phyloP scores from a whole-genome alignment of 2,888 invertebrate genomes.

The Allolobophora icterica region DNA sequence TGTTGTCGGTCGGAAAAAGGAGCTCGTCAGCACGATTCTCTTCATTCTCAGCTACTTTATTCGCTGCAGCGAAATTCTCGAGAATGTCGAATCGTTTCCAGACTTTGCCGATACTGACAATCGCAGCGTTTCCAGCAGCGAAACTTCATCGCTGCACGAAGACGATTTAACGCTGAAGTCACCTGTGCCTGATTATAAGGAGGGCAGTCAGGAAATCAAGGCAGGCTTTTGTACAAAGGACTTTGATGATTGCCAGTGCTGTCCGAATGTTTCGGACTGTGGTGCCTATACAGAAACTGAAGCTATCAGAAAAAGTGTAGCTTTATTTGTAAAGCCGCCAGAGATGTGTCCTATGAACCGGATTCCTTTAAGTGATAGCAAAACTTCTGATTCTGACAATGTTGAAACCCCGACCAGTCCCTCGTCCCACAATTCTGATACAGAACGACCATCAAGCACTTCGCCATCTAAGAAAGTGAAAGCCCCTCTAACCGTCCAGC shows the following conservation, averaged over 20 bases:
- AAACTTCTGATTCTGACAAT: neutral
- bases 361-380: neutral
- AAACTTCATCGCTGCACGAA: neutral
- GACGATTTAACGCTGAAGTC: neutral
- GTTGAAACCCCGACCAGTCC: neutral
- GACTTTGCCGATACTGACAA: constrained; percentile 1
- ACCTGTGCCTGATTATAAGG: neutral
- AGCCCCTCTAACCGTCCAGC: neutral
- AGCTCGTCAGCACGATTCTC: constrained; percentile 77
- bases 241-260: neutral
- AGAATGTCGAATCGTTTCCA: constrained; percentile 49
- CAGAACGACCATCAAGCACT: neutral
- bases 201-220: neutral
- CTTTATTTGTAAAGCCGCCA: neutral
- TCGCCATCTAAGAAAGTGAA: neutral
- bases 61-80: constrained; percentile 76
- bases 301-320: neutral
- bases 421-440: neutral
- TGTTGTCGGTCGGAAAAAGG: constrained; percentile 74
- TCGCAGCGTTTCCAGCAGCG: neutral
- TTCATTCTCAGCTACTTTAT: constrained; percentile 85
- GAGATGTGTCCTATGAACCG: neutral
- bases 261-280: neutral
- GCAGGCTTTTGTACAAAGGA: neutral
- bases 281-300: neutral